Conservation (phyloP, 2,888 invertebrate species). For the Machimus rusticus region DNA sequence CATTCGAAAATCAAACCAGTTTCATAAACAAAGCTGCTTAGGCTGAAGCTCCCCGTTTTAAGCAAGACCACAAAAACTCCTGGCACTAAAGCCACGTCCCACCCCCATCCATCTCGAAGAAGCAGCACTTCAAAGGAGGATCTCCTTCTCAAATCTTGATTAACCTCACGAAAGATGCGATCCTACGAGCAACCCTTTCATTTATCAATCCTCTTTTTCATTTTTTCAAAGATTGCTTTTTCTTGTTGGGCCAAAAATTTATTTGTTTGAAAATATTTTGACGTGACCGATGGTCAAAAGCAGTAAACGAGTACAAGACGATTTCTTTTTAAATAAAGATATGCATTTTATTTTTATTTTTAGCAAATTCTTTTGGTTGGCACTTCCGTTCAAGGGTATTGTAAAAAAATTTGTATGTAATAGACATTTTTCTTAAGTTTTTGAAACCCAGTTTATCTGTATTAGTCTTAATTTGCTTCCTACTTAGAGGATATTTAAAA, state of each 20-base stretch:
- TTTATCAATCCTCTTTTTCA: background rate
- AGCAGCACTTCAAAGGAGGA: background rate
- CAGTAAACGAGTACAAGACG: background rate
- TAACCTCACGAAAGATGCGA: background rate
- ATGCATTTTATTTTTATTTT: background rate
- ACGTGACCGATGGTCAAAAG: background rate
- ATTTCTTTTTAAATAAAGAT: background rate
- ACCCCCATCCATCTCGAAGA: background rate
- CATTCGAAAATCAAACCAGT: background rate
- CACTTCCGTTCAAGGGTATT: background rate
- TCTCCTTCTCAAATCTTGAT: background rate
- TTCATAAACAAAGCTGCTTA: background rate
- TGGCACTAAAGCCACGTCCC: background rate
- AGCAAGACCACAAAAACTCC: background rate
- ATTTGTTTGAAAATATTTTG: conserved; percentile 35
- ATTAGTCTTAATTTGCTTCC: too few species aligned
- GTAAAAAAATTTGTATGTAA: background rate
- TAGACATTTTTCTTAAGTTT: background rate
- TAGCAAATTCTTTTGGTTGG: background rate
- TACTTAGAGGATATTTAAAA: too few species aligned
- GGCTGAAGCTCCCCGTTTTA: background rate
- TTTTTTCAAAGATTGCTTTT: background rate
- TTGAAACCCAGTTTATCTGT: background rate
- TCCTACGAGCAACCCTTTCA: background rate
- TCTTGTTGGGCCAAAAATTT: background rate